Evolutionary conservation across 2,113 vertebrate species (phyloP).

Genomic region (Edolisoma coerulescens): DNA sequence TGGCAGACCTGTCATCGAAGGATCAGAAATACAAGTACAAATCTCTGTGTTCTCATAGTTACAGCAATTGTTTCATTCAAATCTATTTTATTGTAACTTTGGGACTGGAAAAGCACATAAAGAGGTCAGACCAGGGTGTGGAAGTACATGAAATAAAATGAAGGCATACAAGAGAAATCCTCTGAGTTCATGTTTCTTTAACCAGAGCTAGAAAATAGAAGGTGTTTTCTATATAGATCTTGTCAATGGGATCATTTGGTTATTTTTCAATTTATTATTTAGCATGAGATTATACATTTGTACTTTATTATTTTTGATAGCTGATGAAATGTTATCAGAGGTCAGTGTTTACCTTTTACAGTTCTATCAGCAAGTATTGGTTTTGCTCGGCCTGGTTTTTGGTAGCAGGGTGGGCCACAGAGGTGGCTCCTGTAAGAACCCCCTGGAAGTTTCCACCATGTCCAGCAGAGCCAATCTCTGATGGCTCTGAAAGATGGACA

Average conservation of each 20-base stretch:
- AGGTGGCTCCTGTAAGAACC: neutral
- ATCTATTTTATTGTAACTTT: neutral
- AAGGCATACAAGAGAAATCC: neutral
- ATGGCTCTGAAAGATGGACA: neutral
- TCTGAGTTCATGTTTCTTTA: neutral
- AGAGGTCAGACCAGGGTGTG: neutral
- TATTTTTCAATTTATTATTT: neutral
- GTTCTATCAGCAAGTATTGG: neutral
- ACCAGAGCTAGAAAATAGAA: neutral
- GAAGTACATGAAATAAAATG: neutral
- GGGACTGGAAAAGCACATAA: neutral
- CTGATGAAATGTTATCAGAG: neutral
- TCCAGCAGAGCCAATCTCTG: neutral
- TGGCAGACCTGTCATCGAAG: neutral
- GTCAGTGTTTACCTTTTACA: neutral
- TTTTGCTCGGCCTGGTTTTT: neutral
- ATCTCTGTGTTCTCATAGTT: neutral
- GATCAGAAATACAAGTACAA: neutral
- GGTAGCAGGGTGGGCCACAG: neutral
- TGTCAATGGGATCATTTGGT: neutral
- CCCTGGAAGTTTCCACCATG: neutral
- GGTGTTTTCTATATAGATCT: neutral
- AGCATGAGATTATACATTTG: neutral
- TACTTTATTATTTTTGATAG: neutral
- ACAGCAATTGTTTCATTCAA: neutral